Percentiles rank a stretch among this genome's conserved stretches.
Conservation (phyloP, 2,113 vertebrate species). For the Myiagra hebetior region DNA sequence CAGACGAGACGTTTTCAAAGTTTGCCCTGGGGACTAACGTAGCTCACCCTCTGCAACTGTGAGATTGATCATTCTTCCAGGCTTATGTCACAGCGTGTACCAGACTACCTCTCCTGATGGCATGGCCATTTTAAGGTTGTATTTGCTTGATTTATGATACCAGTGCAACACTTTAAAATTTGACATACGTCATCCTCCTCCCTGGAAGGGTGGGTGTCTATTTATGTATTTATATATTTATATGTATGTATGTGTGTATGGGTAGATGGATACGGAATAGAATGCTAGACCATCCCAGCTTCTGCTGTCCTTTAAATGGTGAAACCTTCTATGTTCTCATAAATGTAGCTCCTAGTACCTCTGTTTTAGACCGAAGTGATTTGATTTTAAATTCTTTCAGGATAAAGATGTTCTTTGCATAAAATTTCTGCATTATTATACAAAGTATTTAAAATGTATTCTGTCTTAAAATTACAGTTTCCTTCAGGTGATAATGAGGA, state of each 20-base stretch:
- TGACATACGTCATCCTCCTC: accelerated
- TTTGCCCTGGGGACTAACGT: not conserved
- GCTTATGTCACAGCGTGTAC: not conserved
- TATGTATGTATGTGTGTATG: accelerated
- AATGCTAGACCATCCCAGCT: not conserved
- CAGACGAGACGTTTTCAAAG: not conserved
- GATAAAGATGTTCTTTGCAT: not conserved
- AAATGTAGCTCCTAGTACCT: not conserved
- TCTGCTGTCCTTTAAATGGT: not conserved
- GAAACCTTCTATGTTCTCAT: not conserved
- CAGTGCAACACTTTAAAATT: not conserved
- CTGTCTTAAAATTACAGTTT: not conserved
- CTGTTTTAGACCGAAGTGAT: not conserved
- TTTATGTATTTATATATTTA: not conserved
- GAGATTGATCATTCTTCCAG: not conserved
- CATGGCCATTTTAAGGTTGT: not conserved
- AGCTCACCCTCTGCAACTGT: not conserved
- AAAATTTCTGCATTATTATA: not conserved
- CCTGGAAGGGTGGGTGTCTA: not conserved
- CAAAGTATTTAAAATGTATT: not conserved
- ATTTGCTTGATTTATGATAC: not conserved
- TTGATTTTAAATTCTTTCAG: not conserved
- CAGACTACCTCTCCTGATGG: not conserved
- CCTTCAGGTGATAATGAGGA: not conserved
- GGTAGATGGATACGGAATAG: not conserved